Evolutionary conservation across 2,888 invertebrate genomes (phyloP).

Genomic region (Odontocerum albicorne): DNA sequence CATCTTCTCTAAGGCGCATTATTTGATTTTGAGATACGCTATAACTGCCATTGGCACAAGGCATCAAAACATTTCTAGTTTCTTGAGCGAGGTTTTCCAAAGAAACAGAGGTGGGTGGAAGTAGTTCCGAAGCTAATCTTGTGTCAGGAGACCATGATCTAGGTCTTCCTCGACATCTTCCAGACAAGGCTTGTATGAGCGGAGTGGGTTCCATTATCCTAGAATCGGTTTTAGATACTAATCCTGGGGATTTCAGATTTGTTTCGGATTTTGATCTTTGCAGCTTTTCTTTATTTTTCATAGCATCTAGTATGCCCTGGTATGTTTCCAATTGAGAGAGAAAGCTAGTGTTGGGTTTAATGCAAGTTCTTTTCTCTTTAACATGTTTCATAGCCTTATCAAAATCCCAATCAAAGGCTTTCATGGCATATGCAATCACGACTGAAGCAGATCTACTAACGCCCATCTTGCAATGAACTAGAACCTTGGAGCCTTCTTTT

Average conservation of each 20-base stretch:
- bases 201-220: constrained; percentile 63
- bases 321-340: constrained; percentile 93
- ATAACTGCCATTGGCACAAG: constrained; percentile 84
- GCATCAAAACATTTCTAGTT: constrained; percentile 79
- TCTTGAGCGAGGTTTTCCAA: constrained; percentile 67
- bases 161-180: constrained; percentile 55
- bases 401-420: constrained; percentile 93
- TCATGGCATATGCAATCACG: constrained; percentile 98
- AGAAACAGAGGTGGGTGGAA: constrained; percentile 67
- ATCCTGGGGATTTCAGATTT: constrained; percentile 75
- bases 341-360: constrained; percentile 96
- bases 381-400: constrained; percentile 87
- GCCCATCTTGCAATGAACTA: constrained; percentile 99
- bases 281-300: constrained; percentile 91
- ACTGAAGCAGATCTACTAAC: constrained; percentile 97
- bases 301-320: constrained; percentile 93
- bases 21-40: constrained; percentile 91
- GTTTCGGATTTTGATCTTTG: constrained; percentile 94
- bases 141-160: constrained; percentile 77
- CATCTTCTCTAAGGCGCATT: constrained; percentile 73
- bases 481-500: constrained; percentile 87
- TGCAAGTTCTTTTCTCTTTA: constrained; percentile 86
- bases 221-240: constrained; percentile 57
- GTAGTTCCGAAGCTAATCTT: constrained; percentile 60
- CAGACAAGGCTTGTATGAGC: constrained; percentile 58